Evolutionary conservation across 2,797 vertebrate genomes (phyloP).

Genomic region (Heliangelus exortis): DNA sequence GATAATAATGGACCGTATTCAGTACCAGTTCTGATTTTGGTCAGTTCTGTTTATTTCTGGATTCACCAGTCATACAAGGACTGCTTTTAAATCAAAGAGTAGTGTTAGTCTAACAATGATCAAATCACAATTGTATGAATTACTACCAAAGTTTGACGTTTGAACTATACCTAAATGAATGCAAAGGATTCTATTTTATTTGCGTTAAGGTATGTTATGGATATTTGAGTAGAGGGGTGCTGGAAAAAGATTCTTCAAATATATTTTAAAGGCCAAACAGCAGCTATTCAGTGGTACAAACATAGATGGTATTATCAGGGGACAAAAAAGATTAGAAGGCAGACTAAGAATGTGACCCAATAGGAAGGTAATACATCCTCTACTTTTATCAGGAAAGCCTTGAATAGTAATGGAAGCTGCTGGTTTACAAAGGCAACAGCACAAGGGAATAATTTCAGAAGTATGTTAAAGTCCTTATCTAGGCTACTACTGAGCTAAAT

Average conservation of each 20-base stretch:
- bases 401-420: background rate
- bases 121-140: background rate
- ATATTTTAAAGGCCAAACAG: background rate
- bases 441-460: background rate
- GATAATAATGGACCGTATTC: background rate
- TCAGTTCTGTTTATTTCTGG: background rate
- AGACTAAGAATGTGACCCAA: conserved; percentile 16
- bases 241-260: background rate
- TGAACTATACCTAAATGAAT: background rate
- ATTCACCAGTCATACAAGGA: background rate
- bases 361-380: background rate
- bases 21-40: background rate
- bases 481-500: background rate
- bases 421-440: background rate
- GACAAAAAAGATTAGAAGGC: conserved; percentile 33
- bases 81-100: background rate
- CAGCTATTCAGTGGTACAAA: background rate
- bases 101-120: background rate
- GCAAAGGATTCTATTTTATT: background rate
- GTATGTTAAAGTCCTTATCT: background rate
- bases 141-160: background rate
- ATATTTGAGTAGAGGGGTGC: background rate
- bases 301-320: background rate
- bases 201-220: background rate
- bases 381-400: conserved; percentile 30